Percentiles rank a stretch among this genome's conserved stretches.
Evolutionary conservation across 37 sponge, comb jelly and placozoan species (phyloP).

Genomic region (Amphimedon queenslandica): DNA sequence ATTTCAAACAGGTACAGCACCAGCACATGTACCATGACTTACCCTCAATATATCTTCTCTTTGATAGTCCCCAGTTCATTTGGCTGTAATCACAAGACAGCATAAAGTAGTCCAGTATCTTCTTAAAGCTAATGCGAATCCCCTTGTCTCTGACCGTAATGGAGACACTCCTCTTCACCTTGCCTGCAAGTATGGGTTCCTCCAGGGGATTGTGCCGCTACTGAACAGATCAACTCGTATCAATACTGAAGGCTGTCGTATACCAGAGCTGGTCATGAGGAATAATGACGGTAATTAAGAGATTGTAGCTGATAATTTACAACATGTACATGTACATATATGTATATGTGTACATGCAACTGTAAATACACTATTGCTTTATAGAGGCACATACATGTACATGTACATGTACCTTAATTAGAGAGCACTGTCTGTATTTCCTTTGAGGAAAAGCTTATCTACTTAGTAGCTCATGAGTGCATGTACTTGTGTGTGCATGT

Average conservation of each 20-base stretch:
- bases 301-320: too few species aligned
- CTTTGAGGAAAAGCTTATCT: background rate
- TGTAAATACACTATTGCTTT: background rate
- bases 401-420: too few species aligned
- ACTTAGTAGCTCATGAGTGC: too few species aligned
- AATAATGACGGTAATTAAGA: slow-evolving; percentile 67
- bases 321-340: too few species aligned
- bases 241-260: slow-evolving; percentile 52
- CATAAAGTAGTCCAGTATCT: slow-evolving; percentile 70
- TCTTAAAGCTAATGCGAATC: slow-evolving; percentile 68
- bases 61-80: slow-evolving; percentile 77
- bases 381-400: background rate
- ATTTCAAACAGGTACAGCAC: slow-evolving; percentile 64
- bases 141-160: slow-evolving; percentile 69
- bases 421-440: background rate
- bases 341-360: background rate
- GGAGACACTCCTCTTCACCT: slow-evolving; percentile 88
- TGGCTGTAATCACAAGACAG: slow-evolving; percentile 81
- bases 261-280: slow-evolving; percentile 57
- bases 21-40: too few species aligned
- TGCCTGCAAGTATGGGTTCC: slow-evolving; percentile 70
- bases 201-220: slow-evolving; percentile 39
- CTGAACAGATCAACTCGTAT: slow-evolving; percentile 50
- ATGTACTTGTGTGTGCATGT: too few species aligned
- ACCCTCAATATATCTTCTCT: background rate